phyloP scores from a whole-genome alignment of 2,888 invertebrate species.

The Tholera decimalis region DNA sequence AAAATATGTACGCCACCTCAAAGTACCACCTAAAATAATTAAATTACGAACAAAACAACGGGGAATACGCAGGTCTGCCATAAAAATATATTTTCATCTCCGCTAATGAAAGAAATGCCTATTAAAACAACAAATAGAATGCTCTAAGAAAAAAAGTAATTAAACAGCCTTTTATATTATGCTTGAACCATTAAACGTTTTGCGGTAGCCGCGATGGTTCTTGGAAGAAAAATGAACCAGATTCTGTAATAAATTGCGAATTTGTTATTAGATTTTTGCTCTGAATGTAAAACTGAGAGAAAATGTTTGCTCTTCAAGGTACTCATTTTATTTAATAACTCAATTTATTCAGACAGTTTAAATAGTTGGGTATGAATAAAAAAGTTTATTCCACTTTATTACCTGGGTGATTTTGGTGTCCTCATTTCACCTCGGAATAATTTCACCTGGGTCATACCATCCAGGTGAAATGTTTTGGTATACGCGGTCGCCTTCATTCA shows the following conservation, averaged over 20 bases:
- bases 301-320: background rate
- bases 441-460: too few species aligned
- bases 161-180: conserved; percentile 62
- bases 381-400: too few species aligned
- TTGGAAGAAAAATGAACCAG: conserved; percentile 6
- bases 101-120: conserved; percentile 64
- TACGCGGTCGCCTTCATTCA: too few species aligned
- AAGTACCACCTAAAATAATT: too few species aligned
- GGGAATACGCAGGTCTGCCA: conserved; percentile 17
- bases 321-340: conserved; percentile 1
- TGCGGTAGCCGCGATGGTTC: conserved; percentile 9
- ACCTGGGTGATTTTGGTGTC: too few species aligned
- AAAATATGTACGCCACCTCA: too few species aligned
- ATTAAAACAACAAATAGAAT: conserved; percentile 66
- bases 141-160: conserved; percentile 66
- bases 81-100: conserved; percentile 53
- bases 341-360: background rate
- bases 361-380: background rate
- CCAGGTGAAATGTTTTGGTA: too few species aligned
- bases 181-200: conserved; percentile 46
- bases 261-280: conserved; percentile 35
- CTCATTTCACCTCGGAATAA: too few species aligned
- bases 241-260: conserved; percentile 16
- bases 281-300: background rate
- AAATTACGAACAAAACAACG: conserved; percentile 31